These are phyloP conservation scores for Malacoctenus gilli DNA, from an alignment of 2,797 vertebrate species.

Conservation along the genomic window DNA sequence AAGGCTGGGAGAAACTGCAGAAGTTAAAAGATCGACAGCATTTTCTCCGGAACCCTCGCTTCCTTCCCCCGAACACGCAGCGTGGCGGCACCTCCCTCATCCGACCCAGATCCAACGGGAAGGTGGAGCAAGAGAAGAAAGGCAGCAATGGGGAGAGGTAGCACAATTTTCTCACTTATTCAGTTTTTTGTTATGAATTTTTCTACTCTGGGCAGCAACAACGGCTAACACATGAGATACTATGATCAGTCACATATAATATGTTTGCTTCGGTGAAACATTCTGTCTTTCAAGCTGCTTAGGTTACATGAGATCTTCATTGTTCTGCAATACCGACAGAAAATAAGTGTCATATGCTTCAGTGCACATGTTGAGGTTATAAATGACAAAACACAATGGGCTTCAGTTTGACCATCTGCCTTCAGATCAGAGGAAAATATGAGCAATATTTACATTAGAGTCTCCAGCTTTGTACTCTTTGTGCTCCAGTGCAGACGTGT, in stretches of 20 bases:
- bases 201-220: no score
- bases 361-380: no score
- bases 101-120: slow-evolving; percentile 65
- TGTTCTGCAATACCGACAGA: no score
- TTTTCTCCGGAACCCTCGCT: slow-evolving; percentile 90
- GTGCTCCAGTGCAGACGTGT: no score
- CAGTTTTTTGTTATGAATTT: no score
- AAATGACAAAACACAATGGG: slow-evolving; percentile 3
- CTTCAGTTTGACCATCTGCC: slow-evolving; percentile 5
- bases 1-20: slow-evolving; percentile 64
- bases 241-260: no score
- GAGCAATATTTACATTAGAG: not conserved
- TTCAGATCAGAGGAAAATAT: slow-evolving; percentile 16
- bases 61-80: slow-evolving; percentile 80
- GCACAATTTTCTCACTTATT: no score
- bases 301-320: no score
- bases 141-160: slow-evolving; percentile 75
- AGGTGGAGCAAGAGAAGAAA: slow-evolving; percentile 32
- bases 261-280: no score
- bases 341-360: no score
- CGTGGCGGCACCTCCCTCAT: slow-evolving; percentile 84
- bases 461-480: not conserved
- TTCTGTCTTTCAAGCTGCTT: no score
- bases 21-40: slow-evolving; percentile 75
- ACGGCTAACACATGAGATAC: no score